Conservation (phyloP, 2,888 invertebrate species). For the Hedya salicella region DNA sequence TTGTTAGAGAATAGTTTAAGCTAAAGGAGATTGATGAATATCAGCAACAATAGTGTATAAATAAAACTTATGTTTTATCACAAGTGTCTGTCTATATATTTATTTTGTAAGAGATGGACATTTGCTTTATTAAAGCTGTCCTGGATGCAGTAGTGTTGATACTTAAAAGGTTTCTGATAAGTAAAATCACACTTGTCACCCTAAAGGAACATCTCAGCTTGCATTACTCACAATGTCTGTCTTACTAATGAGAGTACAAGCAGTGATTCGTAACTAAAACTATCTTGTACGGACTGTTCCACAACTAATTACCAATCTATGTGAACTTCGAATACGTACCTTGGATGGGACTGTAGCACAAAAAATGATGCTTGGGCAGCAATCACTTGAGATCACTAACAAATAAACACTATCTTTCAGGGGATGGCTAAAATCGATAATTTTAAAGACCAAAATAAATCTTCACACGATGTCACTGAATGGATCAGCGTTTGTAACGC, state of each 20-base stretch:
- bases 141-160: neutral
- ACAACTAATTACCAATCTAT: slow-evolving; percentile 17
- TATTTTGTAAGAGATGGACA: neutral
- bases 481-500: slow-evolving; percentile 55
- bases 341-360: slow-evolving; percentile 75
- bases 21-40: neutral
- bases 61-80: neutral
- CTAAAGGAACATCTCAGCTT: neutral
- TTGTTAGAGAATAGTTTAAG: neutral
- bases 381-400: slow-evolving; percentile 70
- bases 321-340: slow-evolving; percentile 59
- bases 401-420: slow-evolving; percentile 71
- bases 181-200: neutral
- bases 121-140: neutral
- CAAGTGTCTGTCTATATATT: too few relatives aligned
- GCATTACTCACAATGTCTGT: neutral
- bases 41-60: neutral
- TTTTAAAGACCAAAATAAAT: slow-evolving; percentile 68
- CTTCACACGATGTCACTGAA: slow-evolving; percentile 64
- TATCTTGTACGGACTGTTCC: slow-evolving; percentile 5
- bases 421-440: slow-evolving; percentile 79
- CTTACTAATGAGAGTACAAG: slow-evolving; percentile 1
- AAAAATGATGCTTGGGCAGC: slow-evolving; percentile 72
- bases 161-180: neutral
- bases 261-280: slow-evolving; percentile 11